phyloP scores from a whole-genome alignment of 2,888 invertebrate genomes.

The Amblyjoppa proteus region DNA sequence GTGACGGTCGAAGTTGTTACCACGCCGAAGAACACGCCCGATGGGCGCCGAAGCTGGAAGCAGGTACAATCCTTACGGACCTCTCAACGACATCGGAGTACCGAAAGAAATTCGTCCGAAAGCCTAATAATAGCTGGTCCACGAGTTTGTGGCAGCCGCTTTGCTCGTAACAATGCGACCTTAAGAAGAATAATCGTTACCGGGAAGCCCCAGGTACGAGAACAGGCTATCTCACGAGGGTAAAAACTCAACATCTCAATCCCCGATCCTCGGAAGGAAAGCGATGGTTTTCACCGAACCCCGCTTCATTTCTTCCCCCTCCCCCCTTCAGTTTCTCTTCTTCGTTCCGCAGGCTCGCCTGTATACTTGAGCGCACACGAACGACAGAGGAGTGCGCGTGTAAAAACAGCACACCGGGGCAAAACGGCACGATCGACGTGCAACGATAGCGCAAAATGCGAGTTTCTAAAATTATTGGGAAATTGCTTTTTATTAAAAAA shows the following conservation, averaged over 20 bases:
- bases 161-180: constrained; percentile 13
- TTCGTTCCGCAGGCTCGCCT: neutral
- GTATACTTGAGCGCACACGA: constrained; percentile 11
- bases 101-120: constrained; percentile 48
- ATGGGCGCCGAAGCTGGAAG: neutral
- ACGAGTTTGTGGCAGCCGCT: neutral
- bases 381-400: neutral
- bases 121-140: constrained; percentile 55
- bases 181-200: constrained; percentile 48
- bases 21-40: too few species aligned
- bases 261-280: constrained; percentile 23
- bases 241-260: constrained; percentile 55
- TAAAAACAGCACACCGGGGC: too few species aligned
- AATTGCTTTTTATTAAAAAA: too few species aligned
- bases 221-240: constrained; percentile 1
- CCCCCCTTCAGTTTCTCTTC: neutral
- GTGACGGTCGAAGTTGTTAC: neutral
- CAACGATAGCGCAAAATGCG: too few species aligned
- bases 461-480: too few species aligned
- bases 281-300: constrained; percentile 12
- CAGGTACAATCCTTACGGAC: neutral
- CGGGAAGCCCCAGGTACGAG: constrained; percentile 25
- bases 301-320: neutral
- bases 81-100: constrained; percentile 33
- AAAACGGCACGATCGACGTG: too few species aligned